Evolutionary conservation across 1,140 invertebrate genomes (phyloP).

Genomic region (Chelonus insularis): DNA sequence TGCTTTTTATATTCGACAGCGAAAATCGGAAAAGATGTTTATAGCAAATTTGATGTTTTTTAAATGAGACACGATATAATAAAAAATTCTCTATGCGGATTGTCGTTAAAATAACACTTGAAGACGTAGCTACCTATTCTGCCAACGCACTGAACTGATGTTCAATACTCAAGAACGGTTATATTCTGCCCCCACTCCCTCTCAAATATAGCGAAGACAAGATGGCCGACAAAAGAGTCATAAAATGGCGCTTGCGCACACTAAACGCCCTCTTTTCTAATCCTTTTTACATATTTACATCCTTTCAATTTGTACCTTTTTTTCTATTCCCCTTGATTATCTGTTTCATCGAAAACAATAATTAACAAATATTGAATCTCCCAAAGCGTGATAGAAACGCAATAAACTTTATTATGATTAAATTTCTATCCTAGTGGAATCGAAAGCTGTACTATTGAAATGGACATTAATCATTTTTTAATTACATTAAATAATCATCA

Average conservation of each 20-base stretch:
- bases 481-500: too few species aligned
- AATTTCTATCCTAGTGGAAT: too few species aligned
- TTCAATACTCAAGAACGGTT: slow-evolving; percentile 53
- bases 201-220: slow-evolving; percentile 33
- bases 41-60: neutral
- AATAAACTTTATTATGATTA: too few species aligned
- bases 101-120: slow-evolving; percentile 4
- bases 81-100: too few species aligned
- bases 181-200: slow-evolving; percentile 46
- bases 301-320: slow-evolving; percentile 15
- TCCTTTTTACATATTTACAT: slow-evolving; percentile 12
- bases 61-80: neutral
- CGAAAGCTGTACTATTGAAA: too few species aligned
- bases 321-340: slow-evolving; percentile 11
- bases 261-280: slow-evolving; percentile 28
- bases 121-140: slow-evolving; percentile 31
- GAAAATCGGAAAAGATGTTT: too few species aligned
- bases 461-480: too few species aligned
- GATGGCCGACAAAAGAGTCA: slow-evolving; percentile 45
- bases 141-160: slow-evolving; percentile 45
- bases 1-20: too few species aligned
- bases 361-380: too few species aligned
- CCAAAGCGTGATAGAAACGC: too few species aligned
- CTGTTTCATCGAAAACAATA: too few species aligned
- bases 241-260: slow-evolving; percentile 51